Percentiles rank a stretch among this genome's conserved stretches.
phyloP scores from a whole-genome alignment of 2,888 invertebrate species.

The Xanthia icteritia region DNA sequence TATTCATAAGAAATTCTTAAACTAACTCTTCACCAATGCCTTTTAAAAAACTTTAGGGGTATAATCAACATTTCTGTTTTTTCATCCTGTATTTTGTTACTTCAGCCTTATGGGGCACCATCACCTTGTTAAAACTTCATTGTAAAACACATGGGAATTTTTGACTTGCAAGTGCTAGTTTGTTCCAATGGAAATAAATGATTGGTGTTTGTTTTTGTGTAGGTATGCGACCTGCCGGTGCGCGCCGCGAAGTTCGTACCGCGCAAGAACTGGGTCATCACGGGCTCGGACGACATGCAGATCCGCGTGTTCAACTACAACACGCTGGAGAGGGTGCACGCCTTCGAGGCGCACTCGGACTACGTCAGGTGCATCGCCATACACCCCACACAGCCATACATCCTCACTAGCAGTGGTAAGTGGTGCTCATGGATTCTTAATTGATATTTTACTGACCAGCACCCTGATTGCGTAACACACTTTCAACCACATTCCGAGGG shows the following conservation, averaged over 20 bases:
- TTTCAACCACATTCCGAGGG: not conserved
- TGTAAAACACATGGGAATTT: not conserved
- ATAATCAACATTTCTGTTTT: not conserved
- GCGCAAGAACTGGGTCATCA: conserved; percentile 99
- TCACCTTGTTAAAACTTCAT: not conserved
- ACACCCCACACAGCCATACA: conserved; percentile 99
- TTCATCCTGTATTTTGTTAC: not conserved
- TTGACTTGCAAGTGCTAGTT: not conserved
- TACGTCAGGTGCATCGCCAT: conserved; percentile 99
- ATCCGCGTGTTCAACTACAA: conserved; percentile 99
- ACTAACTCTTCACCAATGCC: not conserved
- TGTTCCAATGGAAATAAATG: not conserved
- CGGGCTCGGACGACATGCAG: conserved; percentile 99
- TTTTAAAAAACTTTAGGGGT: not conserved
- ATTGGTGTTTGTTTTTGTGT: conserved; percentile 80
- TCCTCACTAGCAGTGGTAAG: conserved; percentile 98
- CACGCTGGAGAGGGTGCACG: conserved; percentile 98
- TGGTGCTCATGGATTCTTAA: conserved; percentile 51
- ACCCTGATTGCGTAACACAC: too few species aligned
- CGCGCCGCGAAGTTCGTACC: conserved; percentile 98
- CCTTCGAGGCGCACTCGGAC: conserved; percentile 99
- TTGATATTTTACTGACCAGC: not conserved
- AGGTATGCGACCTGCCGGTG: conserved; percentile 99
- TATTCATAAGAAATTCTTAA: not conserved
- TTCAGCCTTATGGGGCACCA: not conserved